phyloP scores from a whole-genome alignment of 2,113 vertebrate genomes.

The Maccullochella peelii region DNA sequence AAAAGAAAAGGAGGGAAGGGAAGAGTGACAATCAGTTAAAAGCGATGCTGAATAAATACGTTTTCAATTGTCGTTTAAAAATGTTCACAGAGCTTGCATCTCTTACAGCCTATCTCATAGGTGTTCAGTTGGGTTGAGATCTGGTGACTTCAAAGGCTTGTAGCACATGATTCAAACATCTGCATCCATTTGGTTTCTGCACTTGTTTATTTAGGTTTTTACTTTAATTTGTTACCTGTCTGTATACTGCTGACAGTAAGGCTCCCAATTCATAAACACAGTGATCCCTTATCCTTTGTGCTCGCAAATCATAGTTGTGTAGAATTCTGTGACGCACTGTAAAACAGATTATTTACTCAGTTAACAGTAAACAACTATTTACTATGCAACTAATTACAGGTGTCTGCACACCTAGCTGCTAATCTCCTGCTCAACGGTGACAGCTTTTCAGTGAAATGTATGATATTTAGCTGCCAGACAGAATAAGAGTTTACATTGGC shows the following conservation, averaged over 20 bases:
- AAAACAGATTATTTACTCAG: neutral
- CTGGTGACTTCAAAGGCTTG: neutral
- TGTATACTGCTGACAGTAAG: neutral
- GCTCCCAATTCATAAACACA: neutral
- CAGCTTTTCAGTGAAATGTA: neutral
- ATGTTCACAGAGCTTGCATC: too few relatives aligned
- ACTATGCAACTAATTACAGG: neutral
- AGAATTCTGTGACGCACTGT: neutral
- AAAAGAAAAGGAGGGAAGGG: too few relatives aligned
- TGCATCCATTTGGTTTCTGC: neutral
- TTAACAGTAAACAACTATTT: neutral
- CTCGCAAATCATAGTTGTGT: too few relatives aligned
- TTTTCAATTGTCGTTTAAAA: too few relatives aligned
- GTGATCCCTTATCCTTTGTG: neutral
- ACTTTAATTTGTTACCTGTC: neutral
- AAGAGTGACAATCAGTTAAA: too few relatives aligned
- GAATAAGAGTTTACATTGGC: neutral
- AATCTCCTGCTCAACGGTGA: conserved; percentile 6
- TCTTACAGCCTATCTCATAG: too few relatives aligned
- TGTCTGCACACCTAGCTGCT: neutral
- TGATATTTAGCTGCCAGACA: neutral
- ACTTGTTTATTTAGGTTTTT: too few relatives aligned
- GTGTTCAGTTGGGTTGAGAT: neutral
- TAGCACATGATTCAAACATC: neutral
- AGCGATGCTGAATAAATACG: too few relatives aligned